Conservation (phyloP, 2,888 invertebrate genomes). For the Eurytoma californica region DNA sequence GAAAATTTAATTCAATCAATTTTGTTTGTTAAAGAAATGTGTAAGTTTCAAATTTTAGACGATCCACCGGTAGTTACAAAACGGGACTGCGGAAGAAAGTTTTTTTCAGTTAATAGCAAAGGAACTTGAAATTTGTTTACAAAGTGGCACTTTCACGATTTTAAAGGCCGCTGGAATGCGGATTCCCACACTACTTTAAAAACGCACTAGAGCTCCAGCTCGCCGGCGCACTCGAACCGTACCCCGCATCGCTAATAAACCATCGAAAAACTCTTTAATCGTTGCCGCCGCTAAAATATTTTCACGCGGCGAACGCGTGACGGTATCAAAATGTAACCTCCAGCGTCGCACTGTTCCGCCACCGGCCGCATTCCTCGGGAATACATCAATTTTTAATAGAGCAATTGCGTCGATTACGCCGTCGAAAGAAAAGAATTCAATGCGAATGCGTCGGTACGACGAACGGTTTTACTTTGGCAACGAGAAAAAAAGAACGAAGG, state of each 20-base stretch:
- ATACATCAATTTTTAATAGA: no score
- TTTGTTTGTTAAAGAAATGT: not conserved
- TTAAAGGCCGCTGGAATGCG: slow-evolving; percentile 47
- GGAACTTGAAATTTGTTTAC: slow-evolving; percentile 18
- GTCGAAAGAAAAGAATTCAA: no score
- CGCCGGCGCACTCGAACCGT: slow-evolving; percentile 2
- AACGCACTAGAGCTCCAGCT: slow-evolving; percentile 14
- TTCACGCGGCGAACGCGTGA: no score
- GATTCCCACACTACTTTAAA: slow-evolving; percentile 15
- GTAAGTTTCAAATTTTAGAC: not conserved
- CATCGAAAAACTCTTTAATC: not conserved
- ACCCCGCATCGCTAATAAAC: not conserved
- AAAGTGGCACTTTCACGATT: slow-evolving; percentile 50
- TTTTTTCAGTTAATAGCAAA: not conserved
- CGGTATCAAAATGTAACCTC: no score
- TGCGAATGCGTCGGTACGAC: no score
- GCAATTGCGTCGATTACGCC: no score
- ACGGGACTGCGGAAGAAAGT: not conserved
- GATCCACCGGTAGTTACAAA: not conserved
- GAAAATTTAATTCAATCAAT: not conserved
- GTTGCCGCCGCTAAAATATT: no score
- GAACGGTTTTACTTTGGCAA: no score
- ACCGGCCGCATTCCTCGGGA: no score
- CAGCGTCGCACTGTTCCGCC: no score
- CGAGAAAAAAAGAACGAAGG: not conserved